Evolutionary conservation across 2,113 vertebrate genomes (phyloP).

Genomic region (Cygnus buccinator): DNA sequence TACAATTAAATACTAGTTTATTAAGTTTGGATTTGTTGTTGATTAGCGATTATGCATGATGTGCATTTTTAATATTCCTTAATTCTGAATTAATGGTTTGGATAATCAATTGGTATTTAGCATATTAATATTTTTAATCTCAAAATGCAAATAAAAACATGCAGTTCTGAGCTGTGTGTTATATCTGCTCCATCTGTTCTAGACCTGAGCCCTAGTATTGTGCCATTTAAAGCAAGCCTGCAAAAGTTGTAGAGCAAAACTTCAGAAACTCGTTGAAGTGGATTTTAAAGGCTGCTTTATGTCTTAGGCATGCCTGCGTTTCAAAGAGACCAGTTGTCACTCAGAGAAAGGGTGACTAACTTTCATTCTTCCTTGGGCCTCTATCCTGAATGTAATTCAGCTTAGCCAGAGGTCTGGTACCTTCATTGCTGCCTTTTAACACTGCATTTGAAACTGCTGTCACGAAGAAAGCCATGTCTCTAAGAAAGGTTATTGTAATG

Average conservation of each 20-base stretch:
- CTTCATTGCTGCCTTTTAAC: background rate
- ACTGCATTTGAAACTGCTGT: background rate
- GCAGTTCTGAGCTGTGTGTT: background rate
- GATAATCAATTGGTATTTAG: slow-evolving; percentile 39
- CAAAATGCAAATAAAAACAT: background rate
- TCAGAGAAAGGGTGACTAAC: background rate
- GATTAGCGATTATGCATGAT: background rate
- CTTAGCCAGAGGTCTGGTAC: background rate
- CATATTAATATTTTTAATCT: slow-evolving; percentile 25
- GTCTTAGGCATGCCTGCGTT: background rate
- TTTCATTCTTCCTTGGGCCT: background rate
- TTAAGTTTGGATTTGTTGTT: slow-evolving; percentile 44
- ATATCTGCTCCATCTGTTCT: background rate
- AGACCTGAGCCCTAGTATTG: background rate
- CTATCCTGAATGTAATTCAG: background rate
- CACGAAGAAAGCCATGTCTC: background rate
- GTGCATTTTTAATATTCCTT: slow-evolving; percentile 30
- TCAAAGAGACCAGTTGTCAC: background rate
- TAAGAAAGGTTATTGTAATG: background rate
- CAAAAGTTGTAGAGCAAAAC: background rate
- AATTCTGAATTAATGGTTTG: slow-evolving; percentile 51
- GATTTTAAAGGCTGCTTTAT: background rate
- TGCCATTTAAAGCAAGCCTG: background rate
- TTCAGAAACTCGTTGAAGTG: background rate
- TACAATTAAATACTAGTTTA: slow-evolving; percentile 55